Evolutionary conservation across 2,888 invertebrate species (phyloP).

Genomic region (Onchidella celtica): DNA sequence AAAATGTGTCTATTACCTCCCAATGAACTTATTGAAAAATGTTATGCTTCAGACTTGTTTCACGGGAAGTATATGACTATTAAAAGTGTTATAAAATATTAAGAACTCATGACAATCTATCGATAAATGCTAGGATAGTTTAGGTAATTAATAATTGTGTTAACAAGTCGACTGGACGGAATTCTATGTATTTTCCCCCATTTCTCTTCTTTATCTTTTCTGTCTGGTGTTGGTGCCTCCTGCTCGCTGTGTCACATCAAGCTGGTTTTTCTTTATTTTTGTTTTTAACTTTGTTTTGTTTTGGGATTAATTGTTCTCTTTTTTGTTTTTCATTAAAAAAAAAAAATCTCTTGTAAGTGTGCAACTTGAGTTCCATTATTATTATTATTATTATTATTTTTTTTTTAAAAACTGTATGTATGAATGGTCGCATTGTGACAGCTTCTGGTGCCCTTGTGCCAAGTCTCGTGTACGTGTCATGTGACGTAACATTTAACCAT

Average conservation of each 20-base stretch:
- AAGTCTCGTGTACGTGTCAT: slow-evolving; percentile 47
- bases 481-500: slow-evolving; percentile 37
- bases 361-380: slow-evolving; percentile 30
- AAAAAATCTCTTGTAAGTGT: slow-evolving; percentile 37
- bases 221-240: slow-evolving; percentile 49
- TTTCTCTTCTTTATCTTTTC: slow-evolving; percentile 41
- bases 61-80: too few relatives aligned
- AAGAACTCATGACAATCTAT: too few relatives aligned
- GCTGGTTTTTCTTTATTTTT: too few relatives aligned
- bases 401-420: slow-evolving; percentile 43
- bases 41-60: too few relatives aligned
- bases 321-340: slow-evolving; percentile 2
- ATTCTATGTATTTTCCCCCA: slow-evolving; percentile 37
- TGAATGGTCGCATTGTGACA: slow-evolving; percentile 51
- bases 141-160: too few relatives aligned
- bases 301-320: slow-evolving; percentile 22
- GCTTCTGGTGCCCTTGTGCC: slow-evolving; percentile 45
- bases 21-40: too few relatives aligned
- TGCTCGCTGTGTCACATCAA: slow-evolving; percentile 46
- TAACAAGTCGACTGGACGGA: slow-evolving; percentile 40
- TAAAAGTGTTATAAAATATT: too few relatives aligned
- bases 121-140: too few relatives aligned
- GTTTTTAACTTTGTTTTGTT: slow-evolving; percentile 26
- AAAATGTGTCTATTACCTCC: too few relatives aligned
- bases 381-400: slow-evolving; percentile 18